phyloP scores from a whole-genome alignment of 1,140 invertebrate genomes.

The Maniola jurtina region DNA sequence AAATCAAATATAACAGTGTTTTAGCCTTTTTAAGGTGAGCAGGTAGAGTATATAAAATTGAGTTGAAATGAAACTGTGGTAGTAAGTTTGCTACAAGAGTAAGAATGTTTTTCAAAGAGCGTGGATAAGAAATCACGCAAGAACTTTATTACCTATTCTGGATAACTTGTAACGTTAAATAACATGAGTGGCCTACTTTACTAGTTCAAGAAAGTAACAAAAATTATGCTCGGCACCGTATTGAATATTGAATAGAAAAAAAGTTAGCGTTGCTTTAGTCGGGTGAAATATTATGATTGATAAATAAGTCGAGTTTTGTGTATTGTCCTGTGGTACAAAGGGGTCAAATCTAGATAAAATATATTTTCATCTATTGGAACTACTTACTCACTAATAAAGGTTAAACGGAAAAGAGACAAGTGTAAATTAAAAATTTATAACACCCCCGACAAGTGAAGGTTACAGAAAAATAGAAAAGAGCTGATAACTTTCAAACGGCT shows the following conservation, averaged over 20 bases:
- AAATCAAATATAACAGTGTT: too few relatives aligned
- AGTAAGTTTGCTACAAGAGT: background rate
- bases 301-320: constrained; percentile 47
- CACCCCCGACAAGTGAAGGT: too few relatives aligned
- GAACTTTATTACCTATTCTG: constrained; percentile 1
- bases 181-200: constrained; percentile 12
- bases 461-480: too few relatives aligned
- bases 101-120: background rate
- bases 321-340: constrained; percentile 56
- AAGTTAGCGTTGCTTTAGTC: constrained; percentile 54
- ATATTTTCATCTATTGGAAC: constrained; percentile 57
- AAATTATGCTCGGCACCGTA: constrained; percentile 41
- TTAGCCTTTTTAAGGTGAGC: too few relatives aligned
- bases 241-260: constrained; percentile 54
- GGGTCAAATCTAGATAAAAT: constrained; percentile 54
- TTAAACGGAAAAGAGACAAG: too few relatives aligned
- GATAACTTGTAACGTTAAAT: constrained; percentile 3
- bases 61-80: too few relatives aligned
- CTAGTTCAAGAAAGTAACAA: constrained; percentile 21
- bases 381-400: too few relatives aligned
- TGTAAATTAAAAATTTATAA: background rate
- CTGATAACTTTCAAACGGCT: too few relatives aligned
- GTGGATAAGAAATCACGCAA: background rate
- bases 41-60: too few relatives aligned
- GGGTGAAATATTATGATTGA: constrained; percentile 52